phyloP scores from a whole-genome alignment of 2,797 vertebrate genomes.

The Sparus aurata region DNA sequence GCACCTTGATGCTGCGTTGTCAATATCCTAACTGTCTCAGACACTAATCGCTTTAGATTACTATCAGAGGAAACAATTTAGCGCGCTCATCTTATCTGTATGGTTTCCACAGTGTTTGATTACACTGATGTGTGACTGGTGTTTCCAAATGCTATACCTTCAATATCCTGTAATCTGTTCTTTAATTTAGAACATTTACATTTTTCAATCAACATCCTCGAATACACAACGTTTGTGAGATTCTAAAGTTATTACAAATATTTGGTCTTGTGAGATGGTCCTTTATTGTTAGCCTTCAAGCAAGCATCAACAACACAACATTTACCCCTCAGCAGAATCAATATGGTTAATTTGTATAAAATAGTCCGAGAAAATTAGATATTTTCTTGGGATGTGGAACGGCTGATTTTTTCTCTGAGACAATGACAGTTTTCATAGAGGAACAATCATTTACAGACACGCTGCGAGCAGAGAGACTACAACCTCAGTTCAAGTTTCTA shows the following conservation, averaged over 20 bases:
- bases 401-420: constrained; percentile 1
- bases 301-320: not conserved
- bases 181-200: not conserved
- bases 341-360: not conserved
- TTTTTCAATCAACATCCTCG: not conserved
- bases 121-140: not conserved
- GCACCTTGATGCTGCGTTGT: not conserved
- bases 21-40: not conserved
- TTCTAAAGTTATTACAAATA: not conserved
- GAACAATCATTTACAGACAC: constrained; percentile 1
- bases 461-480: not conserved
- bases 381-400: not conserved
- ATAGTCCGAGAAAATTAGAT: not conserved
- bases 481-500: constrained; percentile 26
- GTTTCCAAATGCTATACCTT: not conserved
- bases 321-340: not conserved
- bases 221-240: not conserved
- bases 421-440: not conserved
- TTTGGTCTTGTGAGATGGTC: not conserved
- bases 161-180: not conserved
- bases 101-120: not conserved
- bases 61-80: not conserved
- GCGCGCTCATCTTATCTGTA: not conserved
- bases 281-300: not conserved
- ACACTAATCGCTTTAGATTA: not conserved